Evolutionary conservation across 1,140 invertebrate genomes (phyloP), one percentile per base, ranked within the genome.

Genomic region (Dendrolimus kikuchii): DNA sequence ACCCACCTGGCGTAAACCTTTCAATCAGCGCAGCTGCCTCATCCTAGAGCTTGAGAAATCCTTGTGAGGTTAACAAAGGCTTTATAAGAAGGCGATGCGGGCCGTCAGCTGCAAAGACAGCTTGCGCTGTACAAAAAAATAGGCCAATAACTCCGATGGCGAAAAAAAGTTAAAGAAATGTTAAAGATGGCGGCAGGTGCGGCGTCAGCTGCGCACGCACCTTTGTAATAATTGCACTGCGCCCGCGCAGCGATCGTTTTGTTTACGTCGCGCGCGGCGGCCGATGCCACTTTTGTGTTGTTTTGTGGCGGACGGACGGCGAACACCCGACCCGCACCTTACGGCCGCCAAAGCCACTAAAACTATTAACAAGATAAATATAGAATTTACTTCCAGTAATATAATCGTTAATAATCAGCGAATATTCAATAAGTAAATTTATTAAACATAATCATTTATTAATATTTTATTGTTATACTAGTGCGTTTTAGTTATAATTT

Each of bases 91-190:
- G 59, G 64, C 37, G 38, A 59, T 55, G 51, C 49, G 65, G 64
- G 51, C 70, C 68, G 77, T 83, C 80, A 84, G 81, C 76, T 84
- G 81, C 70, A 64, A 54, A 50, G 55, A 60, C 81, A 84, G 80
- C 81, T 84, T 84, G 78, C 78, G 71, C 69, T 74, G 69, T 81
- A 23, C n/a, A 81, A 84, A 83, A 83, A 51, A 84, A 84, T 84
- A 84, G 81, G 81, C 81, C 77, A 84, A 80, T 81, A 81, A 83
- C 75, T 71, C 69, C 62, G 71, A 77, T 74, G 73, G 72, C 74
- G 60, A 78, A 81, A 80, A 80, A 77, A 82, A 82, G 58, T 64
- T 64, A 68, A 78, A 83, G 77, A 81, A 83, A 81, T 77, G 72
- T 69, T 73, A 80, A 81, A 84, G 78, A 80, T 75, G 75, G 74